Percentiles rank a stretch among this genome's conserved stretches.
Conservation (phyloP, 2,797 vertebrate species). For the Hafferia zeledoni region DNA sequence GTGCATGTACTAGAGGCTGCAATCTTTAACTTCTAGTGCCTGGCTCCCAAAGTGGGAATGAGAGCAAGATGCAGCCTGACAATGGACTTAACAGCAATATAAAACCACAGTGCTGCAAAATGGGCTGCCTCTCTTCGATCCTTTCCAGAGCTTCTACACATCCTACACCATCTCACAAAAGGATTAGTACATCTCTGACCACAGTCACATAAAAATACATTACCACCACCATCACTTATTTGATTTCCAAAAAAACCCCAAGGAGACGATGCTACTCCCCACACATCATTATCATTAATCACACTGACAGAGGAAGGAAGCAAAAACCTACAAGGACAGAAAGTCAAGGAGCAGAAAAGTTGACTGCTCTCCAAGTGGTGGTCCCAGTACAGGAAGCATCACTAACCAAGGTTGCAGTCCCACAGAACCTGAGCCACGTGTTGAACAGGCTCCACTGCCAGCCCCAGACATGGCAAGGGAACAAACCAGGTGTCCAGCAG, state of each 20-base stretch:
- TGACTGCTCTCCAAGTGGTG: not conserved
- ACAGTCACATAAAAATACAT: not conserved
- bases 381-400: not conserved
- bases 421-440: not conserved
- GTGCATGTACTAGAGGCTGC: not conserved
- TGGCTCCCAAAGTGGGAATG: not conserved
- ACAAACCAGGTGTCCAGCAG: not conserved
- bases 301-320: not conserved
- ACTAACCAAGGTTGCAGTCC: not conserved
- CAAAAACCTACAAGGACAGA: not conserved
- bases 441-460: not conserved
- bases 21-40: not conserved
- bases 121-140: not conserved
- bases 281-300: not conserved
- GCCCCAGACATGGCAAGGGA: accelerated
- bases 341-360: not conserved
- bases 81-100: not conserved
- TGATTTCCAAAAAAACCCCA: not conserved
- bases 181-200: not conserved
- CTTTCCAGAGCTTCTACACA: not conserved
- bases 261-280: not conserved
- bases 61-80: not conserved
- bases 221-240: not conserved
- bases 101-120: not conserved
- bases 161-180: not conserved